Evolutionary conservation across 2,888 invertebrate species (phyloP).

Genomic region (Cephus pulcher): DNA sequence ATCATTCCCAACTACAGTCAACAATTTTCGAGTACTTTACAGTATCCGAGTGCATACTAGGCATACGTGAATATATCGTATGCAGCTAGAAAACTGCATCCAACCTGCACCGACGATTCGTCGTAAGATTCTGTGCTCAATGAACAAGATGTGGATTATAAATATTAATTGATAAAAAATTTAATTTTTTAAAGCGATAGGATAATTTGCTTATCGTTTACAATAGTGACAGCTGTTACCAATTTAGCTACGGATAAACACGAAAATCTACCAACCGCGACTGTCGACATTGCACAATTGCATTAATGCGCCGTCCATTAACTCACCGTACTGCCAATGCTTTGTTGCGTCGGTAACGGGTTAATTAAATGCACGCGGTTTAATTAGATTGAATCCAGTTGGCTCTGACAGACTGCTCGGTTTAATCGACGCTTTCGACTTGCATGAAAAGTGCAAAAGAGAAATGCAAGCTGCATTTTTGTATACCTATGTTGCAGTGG

Average conservation of each 20-base stretch:
- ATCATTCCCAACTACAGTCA: no score
- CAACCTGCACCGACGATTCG: no score
- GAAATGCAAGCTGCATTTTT: constrained; percentile 1
- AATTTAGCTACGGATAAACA: background rate
- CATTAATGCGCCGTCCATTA: background rate
- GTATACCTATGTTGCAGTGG: constrained; percentile 69
- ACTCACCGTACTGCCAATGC: background rate
- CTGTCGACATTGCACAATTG: background rate
- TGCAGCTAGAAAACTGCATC: no score
- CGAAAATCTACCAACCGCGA: background rate
- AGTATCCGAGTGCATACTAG: no score
- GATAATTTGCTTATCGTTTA: background rate
- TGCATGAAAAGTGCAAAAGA: background rate
- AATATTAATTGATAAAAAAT: no score
- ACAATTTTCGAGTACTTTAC: no score
- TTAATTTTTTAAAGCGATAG: background rate
- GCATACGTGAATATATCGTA: no score
- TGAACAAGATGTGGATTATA: no score
- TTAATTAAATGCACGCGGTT: background rate
- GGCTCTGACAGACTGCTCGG: background rate
- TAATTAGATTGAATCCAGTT: background rate
- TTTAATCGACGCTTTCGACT: background rate
- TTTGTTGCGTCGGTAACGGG: background rate
- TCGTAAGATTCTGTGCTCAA: no score
- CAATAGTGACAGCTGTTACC: background rate